Conservation (phyloP, 2,113 vertebrate genomes). For the Neolamprologus cancellatus region DNA sequence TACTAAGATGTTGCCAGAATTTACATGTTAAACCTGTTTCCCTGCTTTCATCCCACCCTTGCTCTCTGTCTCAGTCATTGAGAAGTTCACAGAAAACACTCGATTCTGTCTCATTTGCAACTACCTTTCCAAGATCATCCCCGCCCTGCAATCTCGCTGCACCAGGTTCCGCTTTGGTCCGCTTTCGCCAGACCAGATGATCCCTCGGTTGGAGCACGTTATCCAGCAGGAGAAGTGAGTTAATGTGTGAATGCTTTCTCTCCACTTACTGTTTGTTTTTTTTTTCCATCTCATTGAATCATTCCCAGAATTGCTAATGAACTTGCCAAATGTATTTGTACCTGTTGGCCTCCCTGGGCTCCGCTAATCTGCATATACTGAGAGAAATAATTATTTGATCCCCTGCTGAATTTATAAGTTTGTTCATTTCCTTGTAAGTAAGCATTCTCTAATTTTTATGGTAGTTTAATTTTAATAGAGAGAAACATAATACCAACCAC, state of each 20-base stretch:
- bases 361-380: fast-evolving
- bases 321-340: neutral
- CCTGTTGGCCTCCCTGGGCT: neutral
- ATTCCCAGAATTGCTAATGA: neutral
- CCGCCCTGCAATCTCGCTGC: conserved; percentile 92
- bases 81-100: conserved; percentile 97
- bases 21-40: neutral
- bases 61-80: conserved; percentile 77
- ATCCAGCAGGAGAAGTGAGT: conserved; percentile 79
- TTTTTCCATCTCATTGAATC: neutral
- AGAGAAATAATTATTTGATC: neutral
- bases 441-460: neutral
- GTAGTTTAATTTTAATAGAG: neutral
- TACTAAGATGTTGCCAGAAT: neutral
- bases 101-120: conserved; percentile 96
- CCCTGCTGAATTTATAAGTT: neutral
- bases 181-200: conserved; percentile 86
- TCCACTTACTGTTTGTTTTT: neutral
- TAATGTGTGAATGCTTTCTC: neutral
- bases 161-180: conserved; percentile 94
- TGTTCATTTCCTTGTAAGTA: neutral
- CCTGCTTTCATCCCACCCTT: neutral
- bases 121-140: conserved; percentile 98
- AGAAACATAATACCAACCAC: neutral
- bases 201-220: conserved; percentile 85